Percentiles rank a stretch among this genome's conserved stretches.
Conservation (phyloP, 2,113 vertebrate species). For the Notothenia coriiceps region DNA sequence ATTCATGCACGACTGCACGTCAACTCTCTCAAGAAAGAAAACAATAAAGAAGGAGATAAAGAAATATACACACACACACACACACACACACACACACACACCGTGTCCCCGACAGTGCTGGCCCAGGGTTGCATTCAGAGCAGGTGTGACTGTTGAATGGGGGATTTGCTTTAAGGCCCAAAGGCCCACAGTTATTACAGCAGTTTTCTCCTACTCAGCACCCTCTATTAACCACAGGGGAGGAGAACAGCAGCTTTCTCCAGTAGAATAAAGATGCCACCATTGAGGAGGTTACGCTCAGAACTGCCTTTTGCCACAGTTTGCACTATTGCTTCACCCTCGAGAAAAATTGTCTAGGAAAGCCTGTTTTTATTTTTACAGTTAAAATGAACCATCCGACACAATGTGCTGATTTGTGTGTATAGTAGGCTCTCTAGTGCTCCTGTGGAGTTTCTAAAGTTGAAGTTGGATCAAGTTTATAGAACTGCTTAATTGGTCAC, state of each 20-base stretch:
- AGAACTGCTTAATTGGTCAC: not conserved
- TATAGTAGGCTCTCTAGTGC: not conserved
- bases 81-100: constrained; percentile 6
- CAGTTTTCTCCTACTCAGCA: constrained; percentile 64
- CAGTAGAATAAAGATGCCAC: constrained; percentile 34
- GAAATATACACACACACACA: constrained; percentile 8
- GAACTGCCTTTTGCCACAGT: constrained; percentile 5
- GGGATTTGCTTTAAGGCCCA: constrained; percentile 57
- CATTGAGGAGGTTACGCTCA: constrained; percentile 28
- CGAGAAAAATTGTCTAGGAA: constrained; percentile 7
- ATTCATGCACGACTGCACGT: constrained; percentile 37
- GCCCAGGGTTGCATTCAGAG: constrained; percentile 55
- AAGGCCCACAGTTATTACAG: constrained; percentile 68
- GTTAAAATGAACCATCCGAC: not conserved
- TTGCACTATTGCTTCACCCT: not conserved
- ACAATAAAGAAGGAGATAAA: constrained; percentile 41
- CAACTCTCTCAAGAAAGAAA: constrained; percentile 13
- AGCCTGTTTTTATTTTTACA: not conserved
- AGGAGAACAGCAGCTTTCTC: constrained; percentile 33
- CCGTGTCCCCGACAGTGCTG: constrained; percentile 7
- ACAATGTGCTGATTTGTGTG: constrained; percentile 4
- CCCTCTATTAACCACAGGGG: constrained; percentile 56
- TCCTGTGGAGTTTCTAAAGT: not conserved
- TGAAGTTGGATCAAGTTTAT: not conserved
- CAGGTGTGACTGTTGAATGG: constrained; percentile 57